Evolutionary conservation across 2,888 invertebrate genomes (phyloP).

Genomic region (Shargacucullia verbasci): DNA sequence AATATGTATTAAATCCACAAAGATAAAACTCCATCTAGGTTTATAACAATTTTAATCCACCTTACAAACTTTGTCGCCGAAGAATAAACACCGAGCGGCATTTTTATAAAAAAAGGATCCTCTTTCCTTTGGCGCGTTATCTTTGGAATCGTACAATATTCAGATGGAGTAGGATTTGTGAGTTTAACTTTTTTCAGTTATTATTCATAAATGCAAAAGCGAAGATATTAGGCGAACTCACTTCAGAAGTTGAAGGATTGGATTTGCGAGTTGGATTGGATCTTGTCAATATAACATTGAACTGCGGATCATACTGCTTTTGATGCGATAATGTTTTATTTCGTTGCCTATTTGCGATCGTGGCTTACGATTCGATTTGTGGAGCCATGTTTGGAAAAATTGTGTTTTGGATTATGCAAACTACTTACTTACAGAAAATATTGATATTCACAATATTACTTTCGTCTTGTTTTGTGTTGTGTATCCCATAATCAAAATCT

Average conservation of each 20-base stretch:
- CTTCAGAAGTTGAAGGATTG: conserved; percentile 78
- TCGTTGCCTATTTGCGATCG: conserved; percentile 21
- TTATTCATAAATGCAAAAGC: conserved; percentile 88
- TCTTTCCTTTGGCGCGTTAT: conserved; percentile 76
- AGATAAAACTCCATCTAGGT: conserved; percentile 57
- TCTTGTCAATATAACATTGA: conserved; percentile 71
- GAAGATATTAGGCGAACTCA: conserved; percentile 81
- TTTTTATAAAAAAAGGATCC: conserved; percentile 50
- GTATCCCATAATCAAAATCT: no score
- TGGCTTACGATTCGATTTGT: conserved; percentile 24
- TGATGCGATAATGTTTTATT: conserved; percentile 57
- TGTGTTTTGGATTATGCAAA: background rate
- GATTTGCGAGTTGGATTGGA: conserved; percentile 72
- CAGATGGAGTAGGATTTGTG: conserved; percentile 79
- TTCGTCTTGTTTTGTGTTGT: no score
- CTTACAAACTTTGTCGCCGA: conserved; percentile 68
- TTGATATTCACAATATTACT: background rate
- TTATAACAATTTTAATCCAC: conserved; percentile 69
- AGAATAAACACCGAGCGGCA: conserved; percentile 68
- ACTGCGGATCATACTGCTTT: conserved; percentile 54
- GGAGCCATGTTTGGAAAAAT: background rate
- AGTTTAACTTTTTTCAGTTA: conserved; percentile 85
- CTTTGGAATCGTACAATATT: conserved; percentile 82
- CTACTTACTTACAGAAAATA: background rate
- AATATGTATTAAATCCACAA: conserved; percentile 55